These are phyloP conservation scores for Synergus gifuensis DNA, from an alignment of 2,888 invertebrate species.

Conservation along the genomic window DNA sequence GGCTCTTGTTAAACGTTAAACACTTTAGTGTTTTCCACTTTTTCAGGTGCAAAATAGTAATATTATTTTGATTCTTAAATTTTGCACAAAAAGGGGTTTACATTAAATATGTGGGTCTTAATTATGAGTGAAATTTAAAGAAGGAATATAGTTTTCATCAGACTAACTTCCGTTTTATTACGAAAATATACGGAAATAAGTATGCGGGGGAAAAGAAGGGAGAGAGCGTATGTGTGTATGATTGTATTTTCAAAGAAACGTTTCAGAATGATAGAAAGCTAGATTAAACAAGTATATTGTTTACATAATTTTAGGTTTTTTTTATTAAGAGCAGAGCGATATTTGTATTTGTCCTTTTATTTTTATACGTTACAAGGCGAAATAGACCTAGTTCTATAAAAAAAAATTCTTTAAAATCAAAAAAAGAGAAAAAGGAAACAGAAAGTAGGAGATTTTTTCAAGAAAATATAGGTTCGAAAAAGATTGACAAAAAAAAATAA, in stretches of 20 bases:
- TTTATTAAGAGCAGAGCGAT: constrained; percentile 70
- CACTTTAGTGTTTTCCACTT: constrained; percentile 14
- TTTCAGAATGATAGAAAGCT: constrained; percentile 31
- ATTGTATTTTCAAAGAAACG: constrained; percentile 34
- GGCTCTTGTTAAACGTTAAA: constrained; percentile 1
- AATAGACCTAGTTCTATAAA: constrained; percentile 29
- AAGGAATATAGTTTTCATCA: background rate
- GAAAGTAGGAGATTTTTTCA: constrained; percentile 4
- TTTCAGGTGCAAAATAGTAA: constrained; percentile 36
- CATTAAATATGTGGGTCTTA: background rate
- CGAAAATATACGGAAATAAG: background rate
- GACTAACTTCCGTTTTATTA: constrained; percentile 8
- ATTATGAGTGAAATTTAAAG: background rate
- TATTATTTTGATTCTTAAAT: constrained; percentile 43
- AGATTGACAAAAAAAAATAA: constrained; percentile 43
- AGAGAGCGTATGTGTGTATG: constrained; percentile 33
- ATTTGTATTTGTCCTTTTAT: constrained; percentile 75
- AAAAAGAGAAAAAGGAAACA: constrained; percentile 47
- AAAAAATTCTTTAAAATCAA: constrained; percentile 53
- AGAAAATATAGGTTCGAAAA: constrained; percentile 1
- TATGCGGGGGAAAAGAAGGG: background rate
- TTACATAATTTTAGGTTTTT: constrained; percentile 61
- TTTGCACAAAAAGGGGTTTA: background rate
- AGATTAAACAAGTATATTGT: constrained; percentile 40
- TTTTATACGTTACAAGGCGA: constrained; percentile 68